Evolutionary conservation across 2,797 vertebrate genomes (phyloP).

Genomic region (Neosilurus hyrtlii): DNA sequence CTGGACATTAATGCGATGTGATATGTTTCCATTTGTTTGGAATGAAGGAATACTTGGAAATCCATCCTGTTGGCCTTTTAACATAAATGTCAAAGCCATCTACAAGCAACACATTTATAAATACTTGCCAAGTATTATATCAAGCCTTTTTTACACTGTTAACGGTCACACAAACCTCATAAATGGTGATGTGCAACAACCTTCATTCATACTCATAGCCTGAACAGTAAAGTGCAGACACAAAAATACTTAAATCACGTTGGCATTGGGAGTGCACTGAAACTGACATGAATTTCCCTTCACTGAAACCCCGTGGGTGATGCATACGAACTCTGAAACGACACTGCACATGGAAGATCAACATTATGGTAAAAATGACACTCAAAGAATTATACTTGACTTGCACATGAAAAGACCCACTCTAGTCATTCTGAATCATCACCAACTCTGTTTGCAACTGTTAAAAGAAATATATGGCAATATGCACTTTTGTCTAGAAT

Average conservation of each 20-base stretch:
- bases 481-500: background rate
- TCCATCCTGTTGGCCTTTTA: background rate
- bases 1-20: slow-evolving; percentile 12
- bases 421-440: background rate
- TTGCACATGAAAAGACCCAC: background rate
- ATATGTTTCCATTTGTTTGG: background rate
- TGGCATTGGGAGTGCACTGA: background rate
- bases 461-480: background rate
- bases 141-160: background rate
- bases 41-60: slow-evolving; percentile 30
- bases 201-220: background rate
- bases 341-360: background rate
- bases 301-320: too few species aligned
- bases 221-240: background rate
- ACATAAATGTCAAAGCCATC: slow-evolving; percentile 7
- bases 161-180: background rate
- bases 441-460: background rate
- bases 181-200: background rate
- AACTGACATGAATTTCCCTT: background rate
- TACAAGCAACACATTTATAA: background rate
- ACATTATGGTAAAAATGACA: background rate
- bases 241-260: too few species aligned
- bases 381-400: background rate
- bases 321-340: background rate
- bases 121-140: background rate